Evolutionary conservation across 2,113 vertebrate species (phyloP).

Genomic region (Strix aluco): DNA sequence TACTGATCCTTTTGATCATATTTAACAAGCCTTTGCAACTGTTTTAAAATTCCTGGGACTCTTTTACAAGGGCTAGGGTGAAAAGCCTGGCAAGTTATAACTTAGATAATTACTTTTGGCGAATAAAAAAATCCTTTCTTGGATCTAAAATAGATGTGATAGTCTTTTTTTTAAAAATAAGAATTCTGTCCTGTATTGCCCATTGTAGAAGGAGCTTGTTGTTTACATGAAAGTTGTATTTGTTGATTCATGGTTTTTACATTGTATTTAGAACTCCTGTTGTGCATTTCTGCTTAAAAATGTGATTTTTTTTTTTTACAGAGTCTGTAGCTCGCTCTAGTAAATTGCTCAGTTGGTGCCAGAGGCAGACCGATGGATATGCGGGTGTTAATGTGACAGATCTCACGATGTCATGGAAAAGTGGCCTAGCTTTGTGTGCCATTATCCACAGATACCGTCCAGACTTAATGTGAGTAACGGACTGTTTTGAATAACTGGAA

Average conservation of each 20-base stretch:
- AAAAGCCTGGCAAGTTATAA: not conserved
- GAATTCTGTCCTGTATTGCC: not conserved
- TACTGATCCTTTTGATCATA: not conserved
- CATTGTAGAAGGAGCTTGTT: not conserved
- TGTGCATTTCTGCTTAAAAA: not conserved
- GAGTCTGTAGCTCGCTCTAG: constrained; percentile 94
- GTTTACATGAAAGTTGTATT: not conserved
- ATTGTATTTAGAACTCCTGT: not conserved
- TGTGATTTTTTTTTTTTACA: constrained; percentile 40
- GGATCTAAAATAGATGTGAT: not conserved
- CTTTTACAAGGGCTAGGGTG: not conserved
- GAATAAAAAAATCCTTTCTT: not conserved
- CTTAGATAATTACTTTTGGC: not conserved
- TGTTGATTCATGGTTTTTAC: not conserved
- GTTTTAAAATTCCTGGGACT: not conserved
- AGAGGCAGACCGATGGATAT: constrained; percentile 95
- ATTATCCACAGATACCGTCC: constrained; percentile 95
- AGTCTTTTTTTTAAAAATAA: not conserved
- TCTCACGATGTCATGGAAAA: constrained; percentile 97
- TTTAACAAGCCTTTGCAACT: not conserved
- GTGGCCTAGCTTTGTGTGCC: constrained; percentile 93
- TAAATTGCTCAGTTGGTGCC: constrained; percentile 96
- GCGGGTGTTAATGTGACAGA: constrained; percentile 89
- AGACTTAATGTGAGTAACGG: constrained; percentile 91
- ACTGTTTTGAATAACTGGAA: not conserved